Evolutionary conservation across 2,797 vertebrate species (phyloP).

Genomic region (Pseudochaenichthys georgianus): DNA sequence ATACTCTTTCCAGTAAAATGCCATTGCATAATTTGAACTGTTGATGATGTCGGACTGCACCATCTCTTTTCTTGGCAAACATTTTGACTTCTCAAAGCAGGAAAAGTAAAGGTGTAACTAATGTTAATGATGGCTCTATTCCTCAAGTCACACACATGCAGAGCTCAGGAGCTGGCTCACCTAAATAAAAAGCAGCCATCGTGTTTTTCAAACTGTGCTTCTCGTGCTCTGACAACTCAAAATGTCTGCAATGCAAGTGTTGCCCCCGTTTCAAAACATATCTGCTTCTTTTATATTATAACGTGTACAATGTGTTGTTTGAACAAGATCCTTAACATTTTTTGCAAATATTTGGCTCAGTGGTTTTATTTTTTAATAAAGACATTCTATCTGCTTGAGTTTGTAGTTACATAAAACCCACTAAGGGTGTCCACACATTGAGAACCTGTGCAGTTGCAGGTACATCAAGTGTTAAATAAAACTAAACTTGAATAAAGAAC

Average conservation of each 20-base stretch:
- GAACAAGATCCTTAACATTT: neutral
- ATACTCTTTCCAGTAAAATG: neutral
- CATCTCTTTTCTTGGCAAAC: neutral
- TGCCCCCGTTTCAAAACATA: too few species aligned
- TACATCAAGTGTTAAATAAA: too few species aligned
- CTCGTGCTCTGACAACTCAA: neutral
- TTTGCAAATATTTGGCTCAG: too few species aligned
- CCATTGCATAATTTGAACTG: neutral
- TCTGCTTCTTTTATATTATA: neutral
- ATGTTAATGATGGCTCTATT: neutral
- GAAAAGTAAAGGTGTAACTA: neutral
- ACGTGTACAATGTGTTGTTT: neutral
- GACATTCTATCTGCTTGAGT: too few species aligned
- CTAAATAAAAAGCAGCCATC: neutral
- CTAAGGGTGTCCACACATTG: too few species aligned
- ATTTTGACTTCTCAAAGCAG: neutral
- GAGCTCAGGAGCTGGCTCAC: neutral
- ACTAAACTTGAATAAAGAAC: neutral
- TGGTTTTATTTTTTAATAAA: too few species aligned
- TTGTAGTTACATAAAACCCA: too few species aligned
- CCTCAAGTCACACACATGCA: neutral
- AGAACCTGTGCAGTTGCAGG: too few species aligned
- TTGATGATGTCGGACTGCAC: neutral
- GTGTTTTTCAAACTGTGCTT: too few species aligned
- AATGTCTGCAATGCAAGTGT: neutral